phyloP scores from a whole-genome alignment of 1,140 invertebrate genomes.

The Anoplophora glabripennis region DNA sequence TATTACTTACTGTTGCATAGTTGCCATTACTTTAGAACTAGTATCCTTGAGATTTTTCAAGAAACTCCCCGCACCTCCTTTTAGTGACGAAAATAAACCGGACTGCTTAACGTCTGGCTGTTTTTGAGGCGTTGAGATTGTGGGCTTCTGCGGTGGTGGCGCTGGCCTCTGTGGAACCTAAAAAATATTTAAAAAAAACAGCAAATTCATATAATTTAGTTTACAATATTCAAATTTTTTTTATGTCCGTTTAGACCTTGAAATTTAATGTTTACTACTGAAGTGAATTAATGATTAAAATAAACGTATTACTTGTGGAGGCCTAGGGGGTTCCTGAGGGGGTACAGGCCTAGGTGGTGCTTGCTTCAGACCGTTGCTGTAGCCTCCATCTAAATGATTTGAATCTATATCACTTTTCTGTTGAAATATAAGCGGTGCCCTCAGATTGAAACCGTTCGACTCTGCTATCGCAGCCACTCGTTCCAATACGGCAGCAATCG shows the following conservation, averaged over 20 bases:
- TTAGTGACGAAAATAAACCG: conserved; percentile 77
- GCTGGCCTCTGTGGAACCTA: conserved; percentile 20
- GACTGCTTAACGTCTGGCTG: conserved; percentile 36
- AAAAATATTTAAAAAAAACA: conserved; percentile 2
- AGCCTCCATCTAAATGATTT: conserved; percentile 3
- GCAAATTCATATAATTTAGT: too few relatives aligned
- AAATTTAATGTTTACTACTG: too few relatives aligned
- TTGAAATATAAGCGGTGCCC: conserved; percentile 59
- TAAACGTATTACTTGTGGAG: conserved; percentile 1
- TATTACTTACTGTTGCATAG: conserved; percentile 82
- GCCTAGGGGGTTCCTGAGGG: conserved; percentile 28
- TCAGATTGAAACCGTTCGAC: conserved; percentile 73
- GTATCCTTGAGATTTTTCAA: conserved; percentile 95
- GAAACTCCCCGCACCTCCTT: conserved; percentile 80
- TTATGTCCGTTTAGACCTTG: too few relatives aligned
- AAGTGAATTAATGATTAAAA: not conserved
- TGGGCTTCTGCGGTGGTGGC: conserved; percentile 48
- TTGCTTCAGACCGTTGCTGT: conserved; percentile 30
- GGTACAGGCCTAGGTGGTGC: conserved; percentile 42
- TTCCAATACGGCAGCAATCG: conserved; percentile 76
- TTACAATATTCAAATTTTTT: too few relatives aligned
- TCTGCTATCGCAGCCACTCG: conserved; percentile 83
- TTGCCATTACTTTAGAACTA: conserved; percentile 93
- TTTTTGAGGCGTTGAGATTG: conserved; percentile 31
- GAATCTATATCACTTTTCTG: not conserved